These are phyloP conservation scores for Megalurothrips usitatus DNA, from an alignment of 2,888 invertebrate species.

Conservation along the genomic window DNA sequence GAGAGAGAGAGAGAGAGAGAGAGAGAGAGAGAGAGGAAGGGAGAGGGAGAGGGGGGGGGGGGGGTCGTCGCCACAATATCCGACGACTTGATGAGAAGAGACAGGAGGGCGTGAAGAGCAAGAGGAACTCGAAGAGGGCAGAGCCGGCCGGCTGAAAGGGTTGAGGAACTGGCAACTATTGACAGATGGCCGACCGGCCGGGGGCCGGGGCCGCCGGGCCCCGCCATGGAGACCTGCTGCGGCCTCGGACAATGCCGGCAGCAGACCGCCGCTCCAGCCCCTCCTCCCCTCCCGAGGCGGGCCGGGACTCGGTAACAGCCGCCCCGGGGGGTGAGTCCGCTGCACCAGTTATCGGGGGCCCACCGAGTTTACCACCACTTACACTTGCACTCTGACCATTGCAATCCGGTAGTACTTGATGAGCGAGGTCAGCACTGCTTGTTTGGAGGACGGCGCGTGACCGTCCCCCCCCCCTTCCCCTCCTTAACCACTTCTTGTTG, in stretches of 20 bases:
- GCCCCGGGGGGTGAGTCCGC: background rate
- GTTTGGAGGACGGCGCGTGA: background rate
- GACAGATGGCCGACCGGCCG: background rate
- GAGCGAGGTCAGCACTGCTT: background rate
- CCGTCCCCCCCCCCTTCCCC: background rate
- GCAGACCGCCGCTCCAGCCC: background rate
- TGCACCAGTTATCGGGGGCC: background rate
- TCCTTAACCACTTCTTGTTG: too few species aligned
- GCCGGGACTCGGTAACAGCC: background rate
- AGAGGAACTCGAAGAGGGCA: too few species aligned
- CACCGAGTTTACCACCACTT: background rate
- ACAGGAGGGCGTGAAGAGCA: background rate
- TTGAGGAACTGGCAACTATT: conserved; percentile 23
- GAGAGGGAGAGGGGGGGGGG: background rate
- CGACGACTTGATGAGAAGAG: conserved; percentile 20
- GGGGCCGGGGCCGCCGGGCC: too few species aligned
- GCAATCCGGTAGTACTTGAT: background rate
- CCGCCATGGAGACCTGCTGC: background rate
- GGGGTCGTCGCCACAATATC: background rate
- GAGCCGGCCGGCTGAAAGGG: background rate
- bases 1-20: background rate
- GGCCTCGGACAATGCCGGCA: background rate
- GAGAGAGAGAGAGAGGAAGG: background rate
- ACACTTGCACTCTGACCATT: background rate
- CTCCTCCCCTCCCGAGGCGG: background rate